A percentile compares a stretch with the other conserved stretches of the same genome.
These are phyloP conservation scores for Cancer borealis DNA, from an alignment of 2,888 invertebrate genomes.

Conservation along the genomic window DNA sequence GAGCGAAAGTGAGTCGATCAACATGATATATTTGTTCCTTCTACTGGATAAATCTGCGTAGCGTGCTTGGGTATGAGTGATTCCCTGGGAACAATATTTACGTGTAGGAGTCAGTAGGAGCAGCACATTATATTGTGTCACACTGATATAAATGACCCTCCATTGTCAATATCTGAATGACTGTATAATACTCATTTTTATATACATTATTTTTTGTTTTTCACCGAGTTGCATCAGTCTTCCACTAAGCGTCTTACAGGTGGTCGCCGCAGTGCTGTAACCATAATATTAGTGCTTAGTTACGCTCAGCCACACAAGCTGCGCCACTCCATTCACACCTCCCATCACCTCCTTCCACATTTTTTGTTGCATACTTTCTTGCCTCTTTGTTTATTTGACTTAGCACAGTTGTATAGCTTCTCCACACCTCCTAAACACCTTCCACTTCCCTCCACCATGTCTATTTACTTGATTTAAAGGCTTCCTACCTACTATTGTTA, in stretches of 20 bases:
- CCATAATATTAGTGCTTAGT: background rate
- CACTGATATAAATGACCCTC: background rate
- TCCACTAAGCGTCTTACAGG: background rate
- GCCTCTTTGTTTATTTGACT: too few relatives aligned
- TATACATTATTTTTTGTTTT: background rate
- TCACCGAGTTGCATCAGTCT: background rate
- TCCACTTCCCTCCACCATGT: background rate
- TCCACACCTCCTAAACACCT: too few relatives aligned
- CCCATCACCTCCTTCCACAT: background rate
- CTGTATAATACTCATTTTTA: background rate
- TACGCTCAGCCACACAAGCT: background rate
- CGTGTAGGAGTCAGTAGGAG: background rate
- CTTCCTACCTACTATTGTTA: background rate
- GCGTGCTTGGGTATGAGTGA: conserved; percentile 18
- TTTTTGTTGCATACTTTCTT: background rate
- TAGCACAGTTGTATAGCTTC: too few relatives aligned
- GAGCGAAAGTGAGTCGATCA: background rate
- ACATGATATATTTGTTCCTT: conserved; percentile 25
- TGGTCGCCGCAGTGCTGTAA: background rate
- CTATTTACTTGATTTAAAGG: background rate
- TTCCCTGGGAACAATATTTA: background rate
- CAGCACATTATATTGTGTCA: background rate
- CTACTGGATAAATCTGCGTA: conserved; percentile 14
- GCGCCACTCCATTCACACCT: background rate
- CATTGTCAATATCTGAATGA: background rate